Conservation (phyloP, 2,797 vertebrate species). For the Podargus strigoides region DNA sequence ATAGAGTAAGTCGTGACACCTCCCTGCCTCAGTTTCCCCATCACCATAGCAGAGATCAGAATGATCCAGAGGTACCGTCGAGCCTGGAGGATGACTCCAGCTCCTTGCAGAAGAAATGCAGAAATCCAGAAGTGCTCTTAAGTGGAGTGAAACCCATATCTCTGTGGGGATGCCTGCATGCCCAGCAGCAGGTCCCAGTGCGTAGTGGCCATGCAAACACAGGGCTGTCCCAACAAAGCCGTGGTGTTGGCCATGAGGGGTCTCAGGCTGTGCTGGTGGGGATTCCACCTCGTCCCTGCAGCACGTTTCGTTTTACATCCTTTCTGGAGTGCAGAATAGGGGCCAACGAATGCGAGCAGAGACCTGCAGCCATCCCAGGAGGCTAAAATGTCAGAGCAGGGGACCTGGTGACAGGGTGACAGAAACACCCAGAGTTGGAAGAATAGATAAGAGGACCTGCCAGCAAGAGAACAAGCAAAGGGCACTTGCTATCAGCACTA, state of each 20-base stretch:
- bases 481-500: neutral
- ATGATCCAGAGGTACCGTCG: neutral
- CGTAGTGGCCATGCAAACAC: rapidly evolving
- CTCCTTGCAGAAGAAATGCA: neutral
- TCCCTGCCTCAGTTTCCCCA: constrained; percentile 1
- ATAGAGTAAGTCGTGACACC: rapidly evolving
- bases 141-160: neutral
- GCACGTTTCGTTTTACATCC: rapidly evolving
- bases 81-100: neutral
- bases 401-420: constrained; percentile 11
- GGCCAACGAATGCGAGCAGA: rapidly evolving
- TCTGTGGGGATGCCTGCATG: neutral
- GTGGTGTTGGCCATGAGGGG: neutral
- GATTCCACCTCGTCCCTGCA: neutral
- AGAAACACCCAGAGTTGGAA: neutral
- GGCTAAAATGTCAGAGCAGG: neutral
- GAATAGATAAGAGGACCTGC: constrained; percentile 9
- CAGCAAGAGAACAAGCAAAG: neutral
- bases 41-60: rapidly evolving
- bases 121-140: neutral
- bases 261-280: neutral
- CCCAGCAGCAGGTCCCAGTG: neutral
- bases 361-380: neutral
- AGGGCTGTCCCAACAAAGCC: rapidly evolving
- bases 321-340: neutral